These are phyloP conservation scores for Drosophila atripex DNA, from an alignment of 2,888 invertebrate genomes.

Conservation along the genomic window DNA sequence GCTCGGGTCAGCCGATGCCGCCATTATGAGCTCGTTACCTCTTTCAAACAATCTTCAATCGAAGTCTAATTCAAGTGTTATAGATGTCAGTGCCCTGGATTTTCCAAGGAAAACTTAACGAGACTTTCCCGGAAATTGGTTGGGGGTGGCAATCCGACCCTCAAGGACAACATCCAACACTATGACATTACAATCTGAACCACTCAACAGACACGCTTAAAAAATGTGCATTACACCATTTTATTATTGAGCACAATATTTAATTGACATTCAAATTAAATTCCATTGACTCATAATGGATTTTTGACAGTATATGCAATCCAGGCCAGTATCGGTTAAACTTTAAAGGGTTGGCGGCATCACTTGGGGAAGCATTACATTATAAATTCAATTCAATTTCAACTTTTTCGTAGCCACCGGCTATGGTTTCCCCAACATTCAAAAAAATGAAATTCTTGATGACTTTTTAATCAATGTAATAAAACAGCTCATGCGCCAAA, in stretches of 20 bases:
- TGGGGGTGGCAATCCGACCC: too few relatives aligned
- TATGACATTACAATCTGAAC: background rate
- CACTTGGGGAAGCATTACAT: background rate
- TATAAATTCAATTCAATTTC: background rate
- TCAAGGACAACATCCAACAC: too few relatives aligned
- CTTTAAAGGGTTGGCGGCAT: background rate
- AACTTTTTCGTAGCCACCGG: background rate
- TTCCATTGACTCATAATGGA: background rate
- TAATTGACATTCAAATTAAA: background rate
- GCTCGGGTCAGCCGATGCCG: slow-evolving; percentile 8
- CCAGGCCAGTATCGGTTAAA: background rate
- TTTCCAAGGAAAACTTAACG: background rate
- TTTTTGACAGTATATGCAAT: background rate
- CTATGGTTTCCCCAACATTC: background rate
- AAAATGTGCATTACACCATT: background rate
- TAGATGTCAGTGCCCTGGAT: background rate
- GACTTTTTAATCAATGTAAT: background rate
- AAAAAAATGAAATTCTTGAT: background rate
- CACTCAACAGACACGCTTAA: background rate
- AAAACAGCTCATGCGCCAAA: background rate
- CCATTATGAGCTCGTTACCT: slow-evolving; percentile 8
- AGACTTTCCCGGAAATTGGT: too few relatives aligned
- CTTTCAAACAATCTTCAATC: slow-evolving; percentile 1
- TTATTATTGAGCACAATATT: background rate
- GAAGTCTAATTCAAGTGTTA: slow-evolving; percentile 3